phyloP scores from a whole-genome alignment of 2,113 vertebrate genomes.

The Xiphophorus hellerii region DNA sequence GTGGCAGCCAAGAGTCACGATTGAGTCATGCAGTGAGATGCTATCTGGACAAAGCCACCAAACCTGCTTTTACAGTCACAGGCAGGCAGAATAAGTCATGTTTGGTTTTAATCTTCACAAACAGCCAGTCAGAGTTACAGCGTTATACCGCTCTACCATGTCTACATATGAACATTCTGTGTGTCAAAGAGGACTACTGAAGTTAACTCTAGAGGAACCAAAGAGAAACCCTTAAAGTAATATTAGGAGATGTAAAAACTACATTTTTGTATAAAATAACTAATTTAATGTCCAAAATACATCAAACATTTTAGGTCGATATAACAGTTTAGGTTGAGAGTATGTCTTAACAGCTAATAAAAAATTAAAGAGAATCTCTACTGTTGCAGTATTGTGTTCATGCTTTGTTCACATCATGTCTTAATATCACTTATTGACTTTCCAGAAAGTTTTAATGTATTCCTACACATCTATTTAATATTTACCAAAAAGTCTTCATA shows the following conservation, averaged over 20 bases:
- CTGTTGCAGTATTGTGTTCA: background rate
- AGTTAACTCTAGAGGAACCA: constrained; percentile 5
- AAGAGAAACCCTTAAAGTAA: constrained; percentile 36
- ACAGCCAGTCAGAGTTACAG: constrained; percentile 46
- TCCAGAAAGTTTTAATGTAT: too few species aligned
- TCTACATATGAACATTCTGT: constrained; percentile 55
- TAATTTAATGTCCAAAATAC: background rate
- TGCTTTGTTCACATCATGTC: background rate
- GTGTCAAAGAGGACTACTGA: constrained; percentile 65
- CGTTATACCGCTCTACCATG: constrained; percentile 20
- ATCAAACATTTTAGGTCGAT: background rate
- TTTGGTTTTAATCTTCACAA: constrained; percentile 70
- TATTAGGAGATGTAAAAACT: background rate
- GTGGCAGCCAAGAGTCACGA: constrained; percentile 62
- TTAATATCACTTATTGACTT: background rate
- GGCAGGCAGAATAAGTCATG: constrained; percentile 61
- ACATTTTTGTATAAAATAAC: background rate
- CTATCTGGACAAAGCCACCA: constrained; percentile 58
- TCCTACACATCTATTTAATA: too few species aligned
- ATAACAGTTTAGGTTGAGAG: background rate
- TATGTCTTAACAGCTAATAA: background rate
- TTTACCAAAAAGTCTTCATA: too few species aligned
- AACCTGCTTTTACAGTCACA: constrained; percentile 52
- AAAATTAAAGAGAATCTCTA: background rate
- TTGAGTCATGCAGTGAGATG: constrained; percentile 50